phyloP scores from a whole-genome alignment of 2,888 invertebrate species.

The Pollenia griseotomentosa region DNA sequence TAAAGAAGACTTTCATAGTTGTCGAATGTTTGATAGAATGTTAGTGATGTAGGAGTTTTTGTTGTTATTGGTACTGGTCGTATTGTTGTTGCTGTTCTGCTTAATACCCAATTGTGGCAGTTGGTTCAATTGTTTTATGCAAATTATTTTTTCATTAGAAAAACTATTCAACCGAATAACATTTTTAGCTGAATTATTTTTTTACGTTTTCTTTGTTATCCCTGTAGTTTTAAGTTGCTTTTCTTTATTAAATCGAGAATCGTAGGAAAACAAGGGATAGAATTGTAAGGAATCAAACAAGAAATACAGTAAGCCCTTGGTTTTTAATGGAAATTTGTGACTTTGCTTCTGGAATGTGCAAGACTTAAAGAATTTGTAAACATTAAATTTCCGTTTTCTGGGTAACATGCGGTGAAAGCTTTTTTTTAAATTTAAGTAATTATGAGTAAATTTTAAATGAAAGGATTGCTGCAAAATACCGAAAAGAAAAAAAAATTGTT shows the following conservation, averaged over 20 bases:
- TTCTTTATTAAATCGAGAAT: neutral
- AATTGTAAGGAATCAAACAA: neutral
- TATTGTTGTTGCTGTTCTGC: slow-evolving; percentile 8
- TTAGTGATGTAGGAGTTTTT: slow-evolving; percentile 17
- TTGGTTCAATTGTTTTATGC: slow-evolving; percentile 64
- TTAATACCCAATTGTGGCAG: slow-evolving; percentile 45
- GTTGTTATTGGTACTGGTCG: neutral
- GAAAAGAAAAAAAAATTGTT: too few relatives aligned
- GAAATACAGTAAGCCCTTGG: neutral
- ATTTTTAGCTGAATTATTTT: neutral
- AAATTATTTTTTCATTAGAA: slow-evolving; percentile 54
- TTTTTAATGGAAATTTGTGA: too few relatives aligned
- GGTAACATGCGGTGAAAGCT: too few relatives aligned
- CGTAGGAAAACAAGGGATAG: neutral
- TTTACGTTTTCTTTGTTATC: slow-evolving; percentile 7
- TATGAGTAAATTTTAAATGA: too few relatives aligned
- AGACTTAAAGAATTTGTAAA: too few relatives aligned
- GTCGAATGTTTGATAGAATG: slow-evolving; percentile 4
- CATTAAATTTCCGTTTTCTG: too few relatives aligned
- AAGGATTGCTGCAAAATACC: too few relatives aligned
- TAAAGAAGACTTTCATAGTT: slow-evolving; percentile 20
- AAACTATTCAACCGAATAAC: slow-evolving; percentile 41
- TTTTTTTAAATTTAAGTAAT: too few relatives aligned
- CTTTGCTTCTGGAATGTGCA: too few relatives aligned
- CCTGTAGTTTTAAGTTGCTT: neutral